Conservation (phyloP, 2,113 vertebrate species). For the Jaculus jaculus region DNA sequence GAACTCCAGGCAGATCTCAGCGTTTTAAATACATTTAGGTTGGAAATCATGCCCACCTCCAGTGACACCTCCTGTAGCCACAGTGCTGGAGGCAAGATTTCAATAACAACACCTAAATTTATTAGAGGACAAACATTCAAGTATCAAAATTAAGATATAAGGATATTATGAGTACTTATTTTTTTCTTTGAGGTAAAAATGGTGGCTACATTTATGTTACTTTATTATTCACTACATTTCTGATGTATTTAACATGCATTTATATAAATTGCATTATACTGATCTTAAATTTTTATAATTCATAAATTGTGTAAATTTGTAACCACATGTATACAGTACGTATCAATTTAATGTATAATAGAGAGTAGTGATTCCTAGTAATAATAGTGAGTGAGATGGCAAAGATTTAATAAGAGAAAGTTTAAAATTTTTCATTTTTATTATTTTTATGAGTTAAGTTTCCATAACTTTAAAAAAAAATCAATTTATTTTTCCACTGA, state of each 20-base stretch:
- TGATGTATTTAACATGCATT: background rate
- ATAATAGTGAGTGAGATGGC: background rate
- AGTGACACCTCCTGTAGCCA: no score
- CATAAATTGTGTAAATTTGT: background rate
- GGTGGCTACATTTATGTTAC: background rate
- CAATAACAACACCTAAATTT: no score
- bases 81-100: no score
- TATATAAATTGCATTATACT: background rate
- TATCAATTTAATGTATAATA: background rate
- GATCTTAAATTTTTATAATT: background rate
- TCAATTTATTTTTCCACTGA: background rate
- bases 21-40: no score
- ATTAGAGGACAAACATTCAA: no score
- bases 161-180: no score
- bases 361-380: background rate
- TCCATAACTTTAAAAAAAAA: background rate
- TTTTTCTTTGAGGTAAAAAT: background rate
- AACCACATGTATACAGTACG: background rate
- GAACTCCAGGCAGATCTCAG: no score
- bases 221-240: background rate
- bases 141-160: no score
- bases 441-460: constrained; percentile 28
- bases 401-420: background rate
- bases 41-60: no score
- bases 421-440: background rate